Percentiles rank a stretch among this genome's conserved stretches.
Conservation (phyloP, 2,113 vertebrate genomes). For the Nibea albiflora region DNA sequence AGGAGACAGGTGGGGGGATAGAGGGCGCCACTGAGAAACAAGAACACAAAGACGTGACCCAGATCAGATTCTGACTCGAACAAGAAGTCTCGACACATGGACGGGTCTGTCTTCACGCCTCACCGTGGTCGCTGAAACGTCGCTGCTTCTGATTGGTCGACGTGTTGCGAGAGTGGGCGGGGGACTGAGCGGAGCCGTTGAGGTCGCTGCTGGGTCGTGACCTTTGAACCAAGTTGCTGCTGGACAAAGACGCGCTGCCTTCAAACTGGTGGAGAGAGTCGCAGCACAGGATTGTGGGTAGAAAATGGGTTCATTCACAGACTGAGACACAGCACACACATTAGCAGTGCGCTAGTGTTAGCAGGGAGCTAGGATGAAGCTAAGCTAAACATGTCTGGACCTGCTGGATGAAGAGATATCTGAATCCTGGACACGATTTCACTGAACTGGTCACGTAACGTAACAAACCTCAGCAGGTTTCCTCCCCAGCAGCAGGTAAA, state of each 20-base stretch:
- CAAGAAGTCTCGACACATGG: background rate
- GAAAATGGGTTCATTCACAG: background rate
- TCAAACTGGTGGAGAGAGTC: constrained; percentile 85
- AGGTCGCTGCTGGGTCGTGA: constrained; percentile 92
- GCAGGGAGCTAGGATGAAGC: background rate
- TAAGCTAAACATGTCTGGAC: background rate
- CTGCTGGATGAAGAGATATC: background rate
- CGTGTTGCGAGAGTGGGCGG: constrained; percentile 88
- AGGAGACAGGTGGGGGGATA: constrained; percentile 90
- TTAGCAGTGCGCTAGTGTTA: no score
- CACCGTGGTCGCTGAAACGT: constrained; percentile 95
- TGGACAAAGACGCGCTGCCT: constrained; percentile 88
- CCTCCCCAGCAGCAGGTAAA: constrained; percentile 92
- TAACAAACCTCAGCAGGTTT: constrained; percentile 88
- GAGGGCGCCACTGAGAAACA: constrained; percentile 88
- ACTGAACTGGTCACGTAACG: accelerated
- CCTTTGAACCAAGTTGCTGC: constrained; percentile 87
- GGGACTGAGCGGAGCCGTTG: constrained; percentile 91
- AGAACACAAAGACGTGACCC: background rate
- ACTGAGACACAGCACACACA: no score
- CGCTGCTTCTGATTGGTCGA: constrained; percentile 93
- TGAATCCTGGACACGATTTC: background rate
- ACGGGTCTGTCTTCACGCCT: constrained; percentile 36
- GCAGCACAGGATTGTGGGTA: constrained; percentile 7
- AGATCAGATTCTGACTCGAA: background rate